These are phyloP conservation scores for Pseudorhombus dupliciocellatus DNA, from an alignment of 2,113 vertebrate species.

Conservation along the genomic window DNA sequence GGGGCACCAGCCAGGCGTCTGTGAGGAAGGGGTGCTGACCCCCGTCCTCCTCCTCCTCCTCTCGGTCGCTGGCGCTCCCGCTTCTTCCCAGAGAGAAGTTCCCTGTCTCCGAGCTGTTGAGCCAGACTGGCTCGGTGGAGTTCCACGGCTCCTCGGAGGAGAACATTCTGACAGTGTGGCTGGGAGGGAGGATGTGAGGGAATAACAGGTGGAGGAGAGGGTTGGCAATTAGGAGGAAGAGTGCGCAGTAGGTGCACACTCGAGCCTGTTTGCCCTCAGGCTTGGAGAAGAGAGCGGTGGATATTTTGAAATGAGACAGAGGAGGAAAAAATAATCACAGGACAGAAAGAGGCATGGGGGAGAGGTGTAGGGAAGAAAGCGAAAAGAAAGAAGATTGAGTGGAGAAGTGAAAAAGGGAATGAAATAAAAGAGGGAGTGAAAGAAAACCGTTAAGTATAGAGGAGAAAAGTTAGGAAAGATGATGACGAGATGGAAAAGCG, in stretches of 20 bases:
- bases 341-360: no score
- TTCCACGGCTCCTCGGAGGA: constrained; percentile 68
- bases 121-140: constrained; percentile 68
- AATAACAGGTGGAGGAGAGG: background rate
- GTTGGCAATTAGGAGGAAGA: constrained; percentile 11
- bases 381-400: background rate
- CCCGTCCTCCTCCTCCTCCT: constrained; percentile 33
- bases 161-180: constrained; percentile 49
- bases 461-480: background rate
- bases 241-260: background rate
- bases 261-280: constrained; percentile 6
- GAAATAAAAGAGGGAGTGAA: background rate
- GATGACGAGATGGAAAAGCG: background rate
- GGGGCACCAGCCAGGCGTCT: constrained; percentile 86
- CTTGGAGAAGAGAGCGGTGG: background rate
- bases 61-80: background rate
- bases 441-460: background rate
- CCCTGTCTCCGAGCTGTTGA: constrained; percentile 62
- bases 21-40: constrained; percentile 84
- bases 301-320: background rate
- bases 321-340: background rate
- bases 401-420: background rate
- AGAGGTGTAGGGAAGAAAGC: background rate
- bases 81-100: constrained; percentile 67
- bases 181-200: background rate